Evolutionary conservation across 2,888 invertebrate species (phyloP).

Genomic region (Cephus pygmeus): DNA sequence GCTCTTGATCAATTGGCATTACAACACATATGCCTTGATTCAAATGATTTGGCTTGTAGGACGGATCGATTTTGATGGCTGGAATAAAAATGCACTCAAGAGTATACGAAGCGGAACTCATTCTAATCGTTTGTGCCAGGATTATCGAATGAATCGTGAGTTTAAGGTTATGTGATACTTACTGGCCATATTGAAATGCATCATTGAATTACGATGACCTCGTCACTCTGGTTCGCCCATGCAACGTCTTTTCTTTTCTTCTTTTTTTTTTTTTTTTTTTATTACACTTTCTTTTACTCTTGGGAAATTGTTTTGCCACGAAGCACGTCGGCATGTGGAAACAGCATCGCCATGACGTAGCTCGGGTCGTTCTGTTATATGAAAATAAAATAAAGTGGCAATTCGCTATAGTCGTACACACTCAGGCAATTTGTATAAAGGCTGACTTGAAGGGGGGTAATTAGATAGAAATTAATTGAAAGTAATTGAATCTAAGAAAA

Average conservation of each 20-base stretch:
- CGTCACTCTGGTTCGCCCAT: not conserved
- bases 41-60: not conserved
- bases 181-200: not conserved
- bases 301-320: constrained; percentile 21
- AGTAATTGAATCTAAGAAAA: not conserved
- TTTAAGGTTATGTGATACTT: not conserved
- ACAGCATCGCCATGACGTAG: not conserved
- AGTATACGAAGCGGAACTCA: not conserved
- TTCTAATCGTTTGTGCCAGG: not conserved
- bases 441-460: not conserved
- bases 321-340: constrained; percentile 23
- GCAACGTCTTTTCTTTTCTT: not conserved
- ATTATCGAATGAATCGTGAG: not conserved
- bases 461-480: not conserved
- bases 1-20: not conserved
- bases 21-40: not conserved
- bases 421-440: not conserved
- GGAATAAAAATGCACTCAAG: not conserved
- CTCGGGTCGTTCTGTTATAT: not conserved
- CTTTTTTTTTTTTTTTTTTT: not conserved
- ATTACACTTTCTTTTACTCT: constrained; percentile 3
- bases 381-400: not conserved
- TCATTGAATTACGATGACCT: not conserved
- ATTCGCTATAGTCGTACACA: not conserved
- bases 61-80: not conserved